These are phyloP conservation scores for Caenorhabditis angaria DNA, from an alignment of 2,888 invertebrate species.

Conservation along the genomic window DNA sequence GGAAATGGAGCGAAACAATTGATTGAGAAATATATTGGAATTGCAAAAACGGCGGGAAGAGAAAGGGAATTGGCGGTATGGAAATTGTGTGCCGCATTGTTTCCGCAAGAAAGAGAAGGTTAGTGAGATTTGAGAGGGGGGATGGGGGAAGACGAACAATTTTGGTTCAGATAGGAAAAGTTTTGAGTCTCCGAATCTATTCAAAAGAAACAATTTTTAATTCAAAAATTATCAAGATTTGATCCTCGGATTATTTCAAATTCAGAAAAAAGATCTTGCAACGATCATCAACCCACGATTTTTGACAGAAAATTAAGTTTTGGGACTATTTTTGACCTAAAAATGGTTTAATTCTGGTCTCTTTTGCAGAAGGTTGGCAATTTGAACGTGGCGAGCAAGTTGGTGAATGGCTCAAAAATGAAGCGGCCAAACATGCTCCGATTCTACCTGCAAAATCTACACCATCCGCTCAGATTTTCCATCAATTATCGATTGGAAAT, in stretches of 20 bases:
- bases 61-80: constrained; percentile 45
- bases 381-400: constrained; percentile 45
- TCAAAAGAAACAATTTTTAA: not conserved
- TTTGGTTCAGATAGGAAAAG: no score
- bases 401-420: constrained; percentile 47
- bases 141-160: no score
- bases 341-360: not conserved
- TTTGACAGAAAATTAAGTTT: no score
- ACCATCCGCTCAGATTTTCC: constrained; percentile 28
- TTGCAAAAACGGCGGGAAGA: constrained; percentile 25
- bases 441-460: not conserved
- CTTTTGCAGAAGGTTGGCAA: constrained; percentile 35
- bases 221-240: not conserved
- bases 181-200: no score
- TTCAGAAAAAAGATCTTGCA: no score
- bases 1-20: constrained; percentile 17
- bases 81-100: constrained; percentile 46
- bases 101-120: constrained; percentile 38
- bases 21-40: constrained; percentile 25
- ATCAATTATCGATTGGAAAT: constrained; percentile 43
- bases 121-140: not conserved
- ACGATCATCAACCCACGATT: no score
- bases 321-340: not conserved
- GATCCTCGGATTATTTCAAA: no score
- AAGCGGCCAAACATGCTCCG: constrained; percentile 10